A percentile compares a stretch with the other conserved stretches of the same genome.
These are phyloP conservation scores for Amblyjoppa fuscipennis DNA, from an alignment of 2,888 invertebrate species.

Conservation along the genomic window DNA sequence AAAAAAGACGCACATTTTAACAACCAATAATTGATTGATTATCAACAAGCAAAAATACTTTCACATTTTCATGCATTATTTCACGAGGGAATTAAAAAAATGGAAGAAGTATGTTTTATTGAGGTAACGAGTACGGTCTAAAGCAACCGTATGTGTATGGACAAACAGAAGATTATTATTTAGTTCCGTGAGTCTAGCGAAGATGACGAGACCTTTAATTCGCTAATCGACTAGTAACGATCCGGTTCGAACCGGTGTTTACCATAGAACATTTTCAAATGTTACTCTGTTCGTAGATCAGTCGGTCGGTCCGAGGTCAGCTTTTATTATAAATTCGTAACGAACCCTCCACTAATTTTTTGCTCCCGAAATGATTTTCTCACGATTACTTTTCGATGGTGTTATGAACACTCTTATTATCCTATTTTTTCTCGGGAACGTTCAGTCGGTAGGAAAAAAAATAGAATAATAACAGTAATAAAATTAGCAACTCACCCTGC, in stretches of 20 bases:
- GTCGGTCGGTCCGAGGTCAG: conserved; percentile 8
- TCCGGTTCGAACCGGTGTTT: conserved; percentile 6
- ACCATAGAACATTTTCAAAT: conserved; percentile 47
- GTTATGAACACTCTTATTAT: too few species aligned
- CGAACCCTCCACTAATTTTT: conserved; percentile 46
- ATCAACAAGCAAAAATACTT: conserved; percentile 46
- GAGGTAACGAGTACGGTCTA: conserved; percentile 3
- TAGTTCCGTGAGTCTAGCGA: not conserved
- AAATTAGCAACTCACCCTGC: conserved; percentile 51
- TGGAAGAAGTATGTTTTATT: not conserved
- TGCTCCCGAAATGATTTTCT: conserved; percentile 43
- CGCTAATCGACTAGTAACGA: conserved; percentile 31
- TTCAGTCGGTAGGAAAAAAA: not conserved
- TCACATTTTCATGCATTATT: conserved; percentile 52
- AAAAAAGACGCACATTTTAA: not conserved
- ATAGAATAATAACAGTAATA: not conserved
- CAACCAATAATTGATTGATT: conserved; percentile 56
- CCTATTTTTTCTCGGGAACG: too few species aligned
- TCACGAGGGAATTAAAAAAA: not conserved
- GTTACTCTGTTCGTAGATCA: conserved; percentile 17
- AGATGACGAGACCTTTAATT: conserved; percentile 23
- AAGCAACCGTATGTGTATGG: conserved; percentile 5
- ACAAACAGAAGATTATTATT: conserved; percentile 16
- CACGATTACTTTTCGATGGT: not conserved
- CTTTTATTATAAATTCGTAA: conserved; percentile 51